These are phyloP conservation scores for Spea hammondii DNA, from an alignment of 2,797 vertebrate genomes.

Conservation along the genomic window DNA sequence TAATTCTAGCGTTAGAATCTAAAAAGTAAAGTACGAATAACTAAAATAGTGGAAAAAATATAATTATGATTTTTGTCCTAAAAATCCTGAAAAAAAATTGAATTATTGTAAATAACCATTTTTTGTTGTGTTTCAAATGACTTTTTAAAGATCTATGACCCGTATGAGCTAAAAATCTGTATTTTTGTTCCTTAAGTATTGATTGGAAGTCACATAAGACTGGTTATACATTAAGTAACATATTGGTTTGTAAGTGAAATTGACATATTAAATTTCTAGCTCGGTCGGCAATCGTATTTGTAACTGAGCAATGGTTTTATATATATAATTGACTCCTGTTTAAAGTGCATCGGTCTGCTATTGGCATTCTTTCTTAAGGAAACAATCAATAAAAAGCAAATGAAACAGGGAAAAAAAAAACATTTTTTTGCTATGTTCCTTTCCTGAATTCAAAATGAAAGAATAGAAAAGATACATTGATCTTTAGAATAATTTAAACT, in stretches of 20 bases:
- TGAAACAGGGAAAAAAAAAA: conserved; percentile 9
- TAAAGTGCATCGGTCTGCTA: conserved; percentile 33
- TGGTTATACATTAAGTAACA: conserved; percentile 33
- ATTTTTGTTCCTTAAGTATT: not conserved
- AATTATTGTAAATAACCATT: no score
- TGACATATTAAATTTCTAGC: conserved; percentile 19
- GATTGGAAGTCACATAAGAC: conserved; percentile 18
- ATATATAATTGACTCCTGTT: conserved; percentile 36
- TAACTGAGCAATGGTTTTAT: conserved; percentile 5
- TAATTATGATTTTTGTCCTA: no score
- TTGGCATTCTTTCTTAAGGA: conserved; percentile 18
- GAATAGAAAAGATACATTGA: conserved; percentile 1
- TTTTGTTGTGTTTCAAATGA: no score
- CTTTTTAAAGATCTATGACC: not conserved
- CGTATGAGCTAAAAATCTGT: not conserved
- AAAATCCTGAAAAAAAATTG: no score
- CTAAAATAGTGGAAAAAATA: no score
- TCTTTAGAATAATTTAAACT: not conserved
- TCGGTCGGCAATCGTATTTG: conserved; percentile 12
- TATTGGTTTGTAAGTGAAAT: conserved; percentile 31
- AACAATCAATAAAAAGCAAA: conserved; percentile 33
- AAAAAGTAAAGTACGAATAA: no score
- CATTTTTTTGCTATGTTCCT: not conserved
- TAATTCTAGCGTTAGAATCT: no score
- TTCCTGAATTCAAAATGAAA: conserved; percentile 25